Evolutionary conservation across 2,113 vertebrate species (phyloP).

Genomic region (Pteropus alecto): DNA sequence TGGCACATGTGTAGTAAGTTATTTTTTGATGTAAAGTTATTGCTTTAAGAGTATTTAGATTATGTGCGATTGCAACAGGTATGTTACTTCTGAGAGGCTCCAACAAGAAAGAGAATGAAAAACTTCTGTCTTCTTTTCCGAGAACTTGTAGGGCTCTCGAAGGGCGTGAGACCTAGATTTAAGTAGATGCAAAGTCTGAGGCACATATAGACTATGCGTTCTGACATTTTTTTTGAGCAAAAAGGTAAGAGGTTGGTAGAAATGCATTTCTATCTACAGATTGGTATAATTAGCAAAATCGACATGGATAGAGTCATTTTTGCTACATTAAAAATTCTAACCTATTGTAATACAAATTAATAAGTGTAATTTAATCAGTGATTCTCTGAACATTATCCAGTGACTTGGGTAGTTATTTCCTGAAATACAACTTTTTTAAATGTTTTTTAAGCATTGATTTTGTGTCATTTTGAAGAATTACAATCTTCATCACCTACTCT

Average conservation of each 20-base stretch:
- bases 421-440: not conserved
- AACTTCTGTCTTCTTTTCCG: not conserved
- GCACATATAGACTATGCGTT: not conserved
- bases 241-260: not conserved
- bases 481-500: not conserved
- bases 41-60: not conserved
- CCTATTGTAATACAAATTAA: not conserved
- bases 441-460: not conserved
- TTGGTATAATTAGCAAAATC: not conserved
- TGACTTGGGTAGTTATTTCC: not conserved
- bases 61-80: not conserved
- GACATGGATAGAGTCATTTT: not conserved
- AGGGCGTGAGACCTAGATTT: not conserved
- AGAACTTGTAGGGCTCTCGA: not conserved
- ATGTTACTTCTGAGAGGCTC: not conserved
- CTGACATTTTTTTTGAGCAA: not conserved
- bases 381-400: not conserved
- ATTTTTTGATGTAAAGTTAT: not conserved
- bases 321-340: not conserved
- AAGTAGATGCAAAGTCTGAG: not conserved
- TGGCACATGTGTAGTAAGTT: not conserved
- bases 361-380: not conserved
- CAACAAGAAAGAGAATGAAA: not conserved
- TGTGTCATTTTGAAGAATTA: conserved; percentile 47
- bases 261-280: not conserved